Evolutionary conservation across 1,140 invertebrate genomes (phyloP), one percentile per base, ranked within the genome.

Genomic region (Anadara kagoshimensis): DNA sequence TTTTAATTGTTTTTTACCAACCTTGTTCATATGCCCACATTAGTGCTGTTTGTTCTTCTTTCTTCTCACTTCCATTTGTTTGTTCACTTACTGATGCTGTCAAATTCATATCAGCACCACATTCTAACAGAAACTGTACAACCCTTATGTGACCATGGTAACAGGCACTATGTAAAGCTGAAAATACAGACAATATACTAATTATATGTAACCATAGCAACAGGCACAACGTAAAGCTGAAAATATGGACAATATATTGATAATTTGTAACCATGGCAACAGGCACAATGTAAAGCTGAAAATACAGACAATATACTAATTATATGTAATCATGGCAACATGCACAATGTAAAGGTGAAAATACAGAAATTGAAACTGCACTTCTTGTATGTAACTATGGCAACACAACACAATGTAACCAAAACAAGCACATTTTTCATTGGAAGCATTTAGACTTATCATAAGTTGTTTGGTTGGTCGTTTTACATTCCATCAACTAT

Each of bases 1-100:
- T n/a, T n/a, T n/a, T n/a, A n/a, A n/a, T n/a, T n/a, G n/a, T n/a
- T n/a, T n/a, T 14, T 12, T 59, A 16, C 7, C 8, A 47, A 87
- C 85, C 90, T 84, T 85, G 84, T 73, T 91, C 90, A 79, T 91
- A 91, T 5, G 90, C 90, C 90, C 90, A 91, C 81, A 91, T 87
- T 14, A 91, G 79, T 8, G 90, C 88, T 14, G 90, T 91, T 75
- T 91, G 90, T 65, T 90, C 88, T 61, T 89, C 88, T 22, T 87
- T 82, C 56, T 88, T 85, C 64, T 86, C 83, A 70, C 81, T 82
- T 53, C 81, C 87, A 5, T 84, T 82, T 76, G 73, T 81, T 76
- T 87, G 82, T 61, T 88, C 83, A 80, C 83, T 83, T 69, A 88
- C 85, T 51, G 80, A 76, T 18, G 89, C 88, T 18, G 86, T 85